Evolutionary conservation across 2,888 invertebrate species (phyloP).

Genomic region (Leptopilina syphax): DNA sequence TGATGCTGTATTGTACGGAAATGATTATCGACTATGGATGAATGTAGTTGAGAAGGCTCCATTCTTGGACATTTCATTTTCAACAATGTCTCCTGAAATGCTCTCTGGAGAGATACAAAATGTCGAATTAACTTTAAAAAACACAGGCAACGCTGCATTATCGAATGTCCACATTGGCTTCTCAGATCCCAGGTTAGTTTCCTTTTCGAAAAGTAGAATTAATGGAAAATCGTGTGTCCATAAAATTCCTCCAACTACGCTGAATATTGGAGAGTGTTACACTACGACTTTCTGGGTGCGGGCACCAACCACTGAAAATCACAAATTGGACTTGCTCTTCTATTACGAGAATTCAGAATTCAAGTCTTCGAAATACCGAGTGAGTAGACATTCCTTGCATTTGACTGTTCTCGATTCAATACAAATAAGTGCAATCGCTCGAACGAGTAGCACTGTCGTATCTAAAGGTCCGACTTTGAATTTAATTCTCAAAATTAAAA

Average conservation of each 20-base stretch:
- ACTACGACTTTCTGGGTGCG: slow-evolving; percentile 83
- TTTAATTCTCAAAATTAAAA: slow-evolving; percentile 84
- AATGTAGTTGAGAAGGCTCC: slow-evolving; percentile 89
- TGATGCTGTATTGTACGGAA: slow-evolving; percentile 77
- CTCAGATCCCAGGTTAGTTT: slow-evolving; percentile 83
- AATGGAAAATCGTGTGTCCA: slow-evolving; percentile 72
- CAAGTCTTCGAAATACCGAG: slow-evolving; percentile 78
- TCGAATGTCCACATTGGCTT: slow-evolving; percentile 83
- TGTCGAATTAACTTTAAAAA: slow-evolving; percentile 83
- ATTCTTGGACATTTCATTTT: slow-evolving; percentile 87
- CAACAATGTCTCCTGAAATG: slow-evolving; percentile 82
- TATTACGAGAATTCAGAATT: slow-evolving; percentile 82
- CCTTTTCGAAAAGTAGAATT: slow-evolving; percentile 73
- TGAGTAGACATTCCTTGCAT: slow-evolving; percentile 83
- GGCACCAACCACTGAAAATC: slow-evolving; percentile 83
- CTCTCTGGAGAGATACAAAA: slow-evolving; percentile 86
- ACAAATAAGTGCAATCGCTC: slow-evolving; percentile 78
- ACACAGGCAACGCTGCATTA: slow-evolving; percentile 83
- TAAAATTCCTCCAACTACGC: slow-evolving; percentile 75
- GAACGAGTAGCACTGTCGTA: slow-evolving; percentile 76
- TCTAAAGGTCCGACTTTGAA: slow-evolving; percentile 79
- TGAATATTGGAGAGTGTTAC: slow-evolving; percentile 79
- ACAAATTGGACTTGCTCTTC: slow-evolving; percentile 83
- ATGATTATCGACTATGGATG: slow-evolving; percentile 85
- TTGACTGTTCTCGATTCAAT: slow-evolving; percentile 82